Conservation (phyloP, 2,113 vertebrate genomes). For the Paramormyrops kingsleyae region DNA sequence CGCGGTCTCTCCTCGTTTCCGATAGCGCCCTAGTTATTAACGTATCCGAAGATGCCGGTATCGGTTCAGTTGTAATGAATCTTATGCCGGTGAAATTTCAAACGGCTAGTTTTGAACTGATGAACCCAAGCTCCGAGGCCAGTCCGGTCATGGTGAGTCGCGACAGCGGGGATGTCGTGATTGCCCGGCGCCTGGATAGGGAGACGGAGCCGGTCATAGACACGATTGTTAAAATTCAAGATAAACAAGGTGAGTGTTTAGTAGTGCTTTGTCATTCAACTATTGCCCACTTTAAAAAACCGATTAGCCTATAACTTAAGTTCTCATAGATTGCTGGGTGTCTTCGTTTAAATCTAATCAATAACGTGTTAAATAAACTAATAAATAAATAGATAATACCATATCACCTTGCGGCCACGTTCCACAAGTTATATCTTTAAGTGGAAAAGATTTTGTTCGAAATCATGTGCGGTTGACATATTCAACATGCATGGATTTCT, state of each 20-base stretch:
- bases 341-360: not conserved
- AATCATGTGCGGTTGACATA: not conserved
- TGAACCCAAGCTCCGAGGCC: slow-evolving; percentile 61
- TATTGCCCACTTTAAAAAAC: not conserved
- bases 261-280: not conserved
- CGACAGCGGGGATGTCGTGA: slow-evolving; percentile 70
- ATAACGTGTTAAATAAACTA: not conserved
- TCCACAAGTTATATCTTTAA: not conserved
- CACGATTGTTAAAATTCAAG: slow-evolving; percentile 61
- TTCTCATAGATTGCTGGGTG: not conserved
- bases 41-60: slow-evolving; percentile 69
- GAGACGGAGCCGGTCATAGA: slow-evolving; percentile 51
- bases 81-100: slow-evolving; percentile 63
- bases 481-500: not conserved
- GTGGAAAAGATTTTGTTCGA: not conserved
- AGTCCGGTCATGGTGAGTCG: slow-evolving; percentile 66
- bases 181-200: slow-evolving; percentile 66
- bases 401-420: not conserved
- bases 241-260: slow-evolving; percentile 64
- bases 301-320: not conserved
- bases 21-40: slow-evolving; percentile 57
- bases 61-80: slow-evolving; percentile 65
- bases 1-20: slow-evolving; percentile 50
- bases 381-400: not conserved
- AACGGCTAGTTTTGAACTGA: slow-evolving; percentile 62